Conservation (phyloP, 2,113 vertebrate species). For the Saguinus midas region DNA sequence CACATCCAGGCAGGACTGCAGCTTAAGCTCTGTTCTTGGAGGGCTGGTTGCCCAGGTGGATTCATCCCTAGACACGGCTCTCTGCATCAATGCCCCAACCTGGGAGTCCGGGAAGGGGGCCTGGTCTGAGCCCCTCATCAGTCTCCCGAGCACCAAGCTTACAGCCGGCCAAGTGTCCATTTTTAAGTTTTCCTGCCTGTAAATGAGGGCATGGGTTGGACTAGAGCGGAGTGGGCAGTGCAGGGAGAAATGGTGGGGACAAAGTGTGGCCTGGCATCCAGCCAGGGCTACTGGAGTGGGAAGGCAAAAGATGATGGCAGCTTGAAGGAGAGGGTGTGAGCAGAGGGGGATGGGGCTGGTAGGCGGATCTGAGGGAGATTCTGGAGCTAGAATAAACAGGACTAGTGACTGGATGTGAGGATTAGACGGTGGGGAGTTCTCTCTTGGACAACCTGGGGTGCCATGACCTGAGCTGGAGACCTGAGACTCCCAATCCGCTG, state of each 20-base stretch:
- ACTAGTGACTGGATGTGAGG: not conserved
- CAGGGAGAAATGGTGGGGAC: not conserved
- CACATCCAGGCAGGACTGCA: too few species aligned
- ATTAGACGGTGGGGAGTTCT: too few species aligned
- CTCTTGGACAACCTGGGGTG: too few species aligned
- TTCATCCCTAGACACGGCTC: accelerated
- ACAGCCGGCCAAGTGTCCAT: not conserved
- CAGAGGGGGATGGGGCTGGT: not conserved
- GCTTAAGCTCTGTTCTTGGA: not conserved
- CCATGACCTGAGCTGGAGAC: not conserved
- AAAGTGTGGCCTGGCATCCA: not conserved
- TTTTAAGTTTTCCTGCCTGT: not conserved
- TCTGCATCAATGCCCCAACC: not conserved
- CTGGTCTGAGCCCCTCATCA: too few species aligned
- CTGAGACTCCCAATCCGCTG: not conserved
- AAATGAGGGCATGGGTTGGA: not conserved
- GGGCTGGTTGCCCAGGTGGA: accelerated
- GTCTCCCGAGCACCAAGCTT: not conserved
- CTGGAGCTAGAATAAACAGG: not conserved
- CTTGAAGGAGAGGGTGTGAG: accelerated
- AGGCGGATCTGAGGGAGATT: not conserved
- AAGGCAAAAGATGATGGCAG: not conserved
- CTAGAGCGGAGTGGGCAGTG: accelerated
- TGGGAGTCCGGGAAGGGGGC: not conserved
- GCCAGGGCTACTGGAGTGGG: too few species aligned